A percentile compares a stretch with the other conserved stretches of the same genome.
Evolutionary conservation across 35 echinoderm and acorn worm species (phyloP).

Genomic region (Strongylocentrotus purpuratus): DNA sequence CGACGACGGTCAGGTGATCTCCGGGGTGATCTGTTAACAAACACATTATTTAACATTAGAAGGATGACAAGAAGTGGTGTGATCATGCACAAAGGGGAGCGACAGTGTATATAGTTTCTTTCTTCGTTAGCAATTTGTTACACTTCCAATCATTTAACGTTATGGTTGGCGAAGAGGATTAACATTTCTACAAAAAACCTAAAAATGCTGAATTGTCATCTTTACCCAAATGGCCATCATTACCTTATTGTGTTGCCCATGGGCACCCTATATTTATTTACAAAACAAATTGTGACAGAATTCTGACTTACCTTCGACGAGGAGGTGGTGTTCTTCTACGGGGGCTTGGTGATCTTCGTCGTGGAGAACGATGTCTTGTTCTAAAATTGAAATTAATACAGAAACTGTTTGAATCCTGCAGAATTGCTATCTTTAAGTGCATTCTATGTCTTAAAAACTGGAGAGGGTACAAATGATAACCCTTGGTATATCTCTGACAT

Average conservation of each 20-base stretch:
- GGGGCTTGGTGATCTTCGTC: constrained; percentile 46
- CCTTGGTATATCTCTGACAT: too few species aligned
- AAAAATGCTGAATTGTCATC: not conserved
- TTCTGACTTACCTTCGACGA: not conserved
- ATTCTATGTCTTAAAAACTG: too few species aligned
- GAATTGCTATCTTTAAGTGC: too few species aligned
- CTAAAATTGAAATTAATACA: not conserved
- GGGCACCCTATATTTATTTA: not conserved
- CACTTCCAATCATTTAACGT: too few species aligned
- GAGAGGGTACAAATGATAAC: too few species aligned
- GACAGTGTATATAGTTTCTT: too few species aligned
- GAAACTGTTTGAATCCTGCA: too few species aligned
- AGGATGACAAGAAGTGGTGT: not conserved
- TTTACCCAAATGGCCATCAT: not conserved
- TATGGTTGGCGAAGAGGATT: too few species aligned
- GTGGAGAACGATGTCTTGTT: constrained; percentile 52
- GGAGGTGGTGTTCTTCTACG: constrained; percentile 39
- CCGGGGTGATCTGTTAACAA: constrained; percentile 30
- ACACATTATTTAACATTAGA: not conserved
- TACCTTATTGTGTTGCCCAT: not conserved
- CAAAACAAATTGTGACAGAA: not conserved
- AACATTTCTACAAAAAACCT: not conserved
- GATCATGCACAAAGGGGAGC: too few species aligned
- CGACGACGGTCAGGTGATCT: constrained; percentile 51
- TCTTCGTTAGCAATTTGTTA: too few species aligned